Conservation (phyloP, 2,113 vertebrate genomes). For the Dromaius novaehollandiae region DNA sequence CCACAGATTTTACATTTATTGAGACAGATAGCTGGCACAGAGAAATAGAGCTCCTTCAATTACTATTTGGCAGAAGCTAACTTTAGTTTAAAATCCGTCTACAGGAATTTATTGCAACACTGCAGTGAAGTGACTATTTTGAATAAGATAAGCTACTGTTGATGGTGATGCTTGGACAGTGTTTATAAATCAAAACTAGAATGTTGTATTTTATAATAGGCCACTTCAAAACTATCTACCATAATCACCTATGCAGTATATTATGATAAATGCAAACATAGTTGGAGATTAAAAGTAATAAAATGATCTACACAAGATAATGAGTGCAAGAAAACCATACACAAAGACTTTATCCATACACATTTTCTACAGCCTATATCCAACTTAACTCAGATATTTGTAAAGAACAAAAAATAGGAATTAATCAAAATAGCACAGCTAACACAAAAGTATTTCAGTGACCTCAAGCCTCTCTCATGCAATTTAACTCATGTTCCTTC, state of each 20-base stretch:
- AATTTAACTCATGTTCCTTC: background rate
- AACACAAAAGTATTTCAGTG: background rate
- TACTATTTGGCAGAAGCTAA: slow-evolving; percentile 77
- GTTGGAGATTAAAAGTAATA: slow-evolving; percentile 65
- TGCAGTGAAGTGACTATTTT: slow-evolving; percentile 73
- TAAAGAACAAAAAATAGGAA: background rate
- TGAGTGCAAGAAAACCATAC: slow-evolving; percentile 37
- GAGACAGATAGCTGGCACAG: slow-evolving; percentile 73
- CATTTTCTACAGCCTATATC: background rate
- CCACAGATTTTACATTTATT: slow-evolving; percentile 72
- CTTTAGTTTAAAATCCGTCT: slow-evolving; percentile 76
- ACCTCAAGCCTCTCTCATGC: background rate
- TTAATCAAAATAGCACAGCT: background rate
- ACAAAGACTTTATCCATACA: slow-evolving; percentile 32
- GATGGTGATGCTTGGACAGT: slow-evolving; percentile 58
- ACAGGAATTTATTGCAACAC: slow-evolving; percentile 73
- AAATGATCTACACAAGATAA: slow-evolving; percentile 41
- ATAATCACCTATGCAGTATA: slow-evolving; percentile 69
- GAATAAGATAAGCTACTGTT: slow-evolving; percentile 74
- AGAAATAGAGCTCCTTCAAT: slow-evolving; percentile 74
- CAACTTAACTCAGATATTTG: background rate
- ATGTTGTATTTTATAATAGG: slow-evolving; percentile 69
- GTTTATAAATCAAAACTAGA: slow-evolving; percentile 73
- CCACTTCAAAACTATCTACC: slow-evolving; percentile 59
- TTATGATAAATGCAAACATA: slow-evolving; percentile 66